Evolutionary conservation across 2,888 invertebrate genomes (phyloP), one percentile per base, ranked within the genome.

Genomic region (Drosophila ustulata): DNA sequence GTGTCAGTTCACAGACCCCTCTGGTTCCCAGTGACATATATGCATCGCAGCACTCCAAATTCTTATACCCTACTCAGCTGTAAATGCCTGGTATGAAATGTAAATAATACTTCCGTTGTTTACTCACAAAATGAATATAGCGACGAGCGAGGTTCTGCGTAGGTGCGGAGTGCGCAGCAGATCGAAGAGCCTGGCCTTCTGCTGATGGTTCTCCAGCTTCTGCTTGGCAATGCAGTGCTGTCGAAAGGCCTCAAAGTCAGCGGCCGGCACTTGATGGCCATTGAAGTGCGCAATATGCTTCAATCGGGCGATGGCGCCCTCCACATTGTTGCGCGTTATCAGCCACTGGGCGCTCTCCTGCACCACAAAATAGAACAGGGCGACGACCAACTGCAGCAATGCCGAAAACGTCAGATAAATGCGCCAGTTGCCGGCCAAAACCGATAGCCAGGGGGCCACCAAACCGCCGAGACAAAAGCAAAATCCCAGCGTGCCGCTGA

Each of bases 311-410:
- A 94, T 92, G 3, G 94, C 94, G 43, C 93, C 92, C 25, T 93
- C 93, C 0, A 92, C 90, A 71, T 92, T 90, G 26, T 93, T 93
- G 80, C 93, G 93, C 62, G 94, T 93, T 3, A 94, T 92, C 6
- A 94, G 85, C 94, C 94, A 94, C 75, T 94, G 93, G 0, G 94
- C 94, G 74, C 94, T 94, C 89, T 94, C 94, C 4, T 94, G 94
- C 4, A 92, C 93, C 43, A 94, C 82, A 32, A 93, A 92, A 70
- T 94, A 94, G 75, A 93, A 94, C 2, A 90, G 59, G 0, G 93
- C 78, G 8, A 94, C 92, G 9, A 92, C 67, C 3, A 93, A 58
- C 58, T 93, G 92, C 2, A 94, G 93, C 41, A 93, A 69, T 2
- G 94, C 92, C 0, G 93, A 92, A 52, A 92, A 92, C 9, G 93